Base-by-base conservation (phyloP, 2,113 vertebrate genomes). In the Hucho hucho region DNA sequence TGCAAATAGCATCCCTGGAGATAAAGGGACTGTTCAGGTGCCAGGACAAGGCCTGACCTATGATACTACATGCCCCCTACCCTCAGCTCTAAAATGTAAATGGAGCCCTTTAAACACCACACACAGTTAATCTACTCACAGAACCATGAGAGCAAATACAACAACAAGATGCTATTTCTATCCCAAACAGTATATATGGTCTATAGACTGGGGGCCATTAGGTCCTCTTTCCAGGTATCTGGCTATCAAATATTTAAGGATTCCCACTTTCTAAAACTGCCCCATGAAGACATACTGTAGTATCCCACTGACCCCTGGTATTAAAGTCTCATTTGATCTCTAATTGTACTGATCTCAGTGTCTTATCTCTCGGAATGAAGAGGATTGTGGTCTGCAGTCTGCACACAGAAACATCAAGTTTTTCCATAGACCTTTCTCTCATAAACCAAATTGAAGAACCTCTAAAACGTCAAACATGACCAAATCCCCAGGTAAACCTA, bases 171-270 rank as follows among this genome's bases (percentile, higher is more conserved):
- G 24, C 53, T 63, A 43, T 61, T 75, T 75, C 22, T 56, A 61
- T 46, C 59, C 29, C 25, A 12, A 16, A 53, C 53, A 56, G 65
- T 70, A 22, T 32, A 59, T 26, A 69, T 46, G 37, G 53, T 68
- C n/a, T 68, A 47, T 29, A n/a, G 64, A 37, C 43, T 43, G 70
- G 28, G 37, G 47, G 67, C 75, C 68, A 75, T 83, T 80, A 77
- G 64, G 71, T 69, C 72, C 37, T 68, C 72, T 77, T 79, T 77
- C 28, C 69, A 67, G 64, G 75, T 76, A 79, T 64, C 69, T 69
- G 63, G 25, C 9, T 67, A 75, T 83, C 24, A 83, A 83, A 79
- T 64, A 83, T 79, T 72, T n/a, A 83, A 47, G 26, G 20, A 69
- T 22, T 75, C 53, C 71, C 66, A 59, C 53, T 74, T 73, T 75